Conservation (phyloP, 2,113 vertebrate genomes). For the Fukomys damarensis region DNA sequence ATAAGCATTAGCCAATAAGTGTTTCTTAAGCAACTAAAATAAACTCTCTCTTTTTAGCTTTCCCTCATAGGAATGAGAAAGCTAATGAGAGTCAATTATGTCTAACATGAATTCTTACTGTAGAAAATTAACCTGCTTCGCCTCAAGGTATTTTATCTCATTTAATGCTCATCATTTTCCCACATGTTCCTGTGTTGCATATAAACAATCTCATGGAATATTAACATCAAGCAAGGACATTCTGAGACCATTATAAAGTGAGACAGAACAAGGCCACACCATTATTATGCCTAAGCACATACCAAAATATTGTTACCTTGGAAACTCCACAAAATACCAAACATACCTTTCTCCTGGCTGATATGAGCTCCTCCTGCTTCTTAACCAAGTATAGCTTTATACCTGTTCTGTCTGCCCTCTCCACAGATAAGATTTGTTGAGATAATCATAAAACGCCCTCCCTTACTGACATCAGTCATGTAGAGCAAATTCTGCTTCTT, state of each 20-base stretch:
- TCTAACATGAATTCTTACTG: background rate
- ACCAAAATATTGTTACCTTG: background rate
- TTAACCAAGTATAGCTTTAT: background rate
- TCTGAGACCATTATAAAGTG: background rate
- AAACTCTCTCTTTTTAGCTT: background rate
- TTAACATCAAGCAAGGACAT: background rate
- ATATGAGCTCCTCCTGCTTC: background rate
- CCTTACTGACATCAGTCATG: background rate
- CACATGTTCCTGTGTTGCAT: background rate
- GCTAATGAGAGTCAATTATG: background rate
- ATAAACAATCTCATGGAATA: background rate
- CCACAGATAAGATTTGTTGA: background rate
- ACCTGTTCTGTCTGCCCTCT: background rate
- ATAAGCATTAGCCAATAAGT: background rate
- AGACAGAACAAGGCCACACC: background rate
- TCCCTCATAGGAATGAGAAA: background rate
- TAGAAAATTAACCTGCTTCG: slow-evolving; percentile 14
- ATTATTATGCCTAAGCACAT: slow-evolving; percentile 13
- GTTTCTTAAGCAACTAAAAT: background rate
- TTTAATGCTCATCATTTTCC: background rate
- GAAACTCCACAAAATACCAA: slow-evolving; percentile 23
- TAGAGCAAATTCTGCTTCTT: background rate
- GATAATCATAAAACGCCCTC: background rate
- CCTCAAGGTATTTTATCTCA: background rate
- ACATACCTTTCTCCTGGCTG: background rate